Evolutionary conservation across 2,797 vertebrate species (phyloP).

Genomic region (Rachycentron canadum): DNA sequence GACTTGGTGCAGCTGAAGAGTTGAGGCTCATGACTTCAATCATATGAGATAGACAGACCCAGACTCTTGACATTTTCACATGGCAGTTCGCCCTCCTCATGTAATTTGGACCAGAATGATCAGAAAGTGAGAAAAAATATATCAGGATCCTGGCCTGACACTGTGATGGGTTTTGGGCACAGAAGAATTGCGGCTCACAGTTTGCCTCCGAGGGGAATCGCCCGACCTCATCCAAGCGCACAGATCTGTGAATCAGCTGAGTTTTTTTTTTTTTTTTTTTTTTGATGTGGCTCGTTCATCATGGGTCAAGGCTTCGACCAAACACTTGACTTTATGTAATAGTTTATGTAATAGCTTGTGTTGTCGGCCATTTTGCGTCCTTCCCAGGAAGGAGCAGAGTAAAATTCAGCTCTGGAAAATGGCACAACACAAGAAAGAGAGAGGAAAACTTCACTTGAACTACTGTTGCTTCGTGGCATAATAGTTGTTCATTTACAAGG

Average conservation of each 20-base stretch:
- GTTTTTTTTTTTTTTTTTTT: no score
- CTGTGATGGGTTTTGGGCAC: background rate
- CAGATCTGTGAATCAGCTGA: slow-evolving; percentile 53
- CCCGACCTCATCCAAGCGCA: slow-evolving; percentile 12
- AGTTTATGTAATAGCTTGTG: slow-evolving; percentile 59
- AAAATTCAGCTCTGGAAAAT: background rate
- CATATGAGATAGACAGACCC: slow-evolving; percentile 24
- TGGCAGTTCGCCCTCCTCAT: slow-evolving; percentile 18
- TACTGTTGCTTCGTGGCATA: background rate
- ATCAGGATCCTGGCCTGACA: slow-evolving; percentile 12
- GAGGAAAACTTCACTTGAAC: background rate
- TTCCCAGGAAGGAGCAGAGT: slow-evolving; percentile 2
- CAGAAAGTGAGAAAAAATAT: background rate
- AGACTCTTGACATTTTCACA: slow-evolving; percentile 18
- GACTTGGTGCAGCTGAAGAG: slow-evolving; percentile 28
- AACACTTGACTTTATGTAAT: slow-evolving; percentile 63
- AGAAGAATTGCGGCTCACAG: slow-evolving; percentile 22
- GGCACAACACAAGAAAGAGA: background rate
- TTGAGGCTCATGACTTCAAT: slow-evolving; percentile 33
- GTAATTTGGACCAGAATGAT: slow-evolving; percentile 20
- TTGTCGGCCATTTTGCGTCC: slow-evolving; percentile 46
- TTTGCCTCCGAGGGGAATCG: slow-evolving; percentile 34
- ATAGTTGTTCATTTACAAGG: background rate
- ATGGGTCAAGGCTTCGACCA: slow-evolving; percentile 49
- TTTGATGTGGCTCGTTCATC: slow-evolving; percentile 45